These are phyloP conservation scores for Heterodera carotae DNA, from an alignment of 1,140 invertebrate genomes.

Conservation along the genomic window DNA sequence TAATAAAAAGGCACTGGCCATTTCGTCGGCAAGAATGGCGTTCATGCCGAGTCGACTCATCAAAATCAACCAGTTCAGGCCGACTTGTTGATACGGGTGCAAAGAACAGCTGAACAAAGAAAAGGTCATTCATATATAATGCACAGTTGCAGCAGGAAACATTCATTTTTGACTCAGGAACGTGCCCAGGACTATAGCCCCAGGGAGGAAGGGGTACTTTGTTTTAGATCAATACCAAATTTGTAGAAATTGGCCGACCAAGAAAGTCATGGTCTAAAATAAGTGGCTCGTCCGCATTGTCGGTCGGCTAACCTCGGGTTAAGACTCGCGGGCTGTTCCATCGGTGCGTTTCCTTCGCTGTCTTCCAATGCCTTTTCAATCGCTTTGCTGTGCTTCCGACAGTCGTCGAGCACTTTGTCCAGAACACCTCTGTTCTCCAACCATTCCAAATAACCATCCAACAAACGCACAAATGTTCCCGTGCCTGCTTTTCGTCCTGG, in stretches of 20 bases:
- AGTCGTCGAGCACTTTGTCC: conserved; percentile 55
- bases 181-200: too few relatives aligned
- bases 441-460: conserved; percentile 37
- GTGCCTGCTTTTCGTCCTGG: conserved; percentile 23
- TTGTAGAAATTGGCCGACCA: too few relatives aligned
- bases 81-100: conserved; percentile 86
- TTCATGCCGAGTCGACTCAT: conserved; percentile 86
- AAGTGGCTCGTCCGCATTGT: too few relatives aligned
- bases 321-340: conserved; percentile 15
- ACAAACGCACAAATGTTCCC: conserved; percentile 32
- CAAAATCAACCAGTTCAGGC: conserved; percentile 87
- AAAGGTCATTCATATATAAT: conserved; percentile 11
- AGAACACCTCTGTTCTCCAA: conserved; percentile 45
- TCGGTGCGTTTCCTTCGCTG: neutral
- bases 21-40: conserved; percentile 88
- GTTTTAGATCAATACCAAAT: too few relatives aligned
- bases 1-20: conserved; percentile 68
- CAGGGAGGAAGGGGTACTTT: too few relatives aligned
- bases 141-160: too few relatives aligned
- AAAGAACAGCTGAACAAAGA: conserved; percentile 66
- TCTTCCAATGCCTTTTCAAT: conserved; percentile 49
- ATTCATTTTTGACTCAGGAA: too few relatives aligned
- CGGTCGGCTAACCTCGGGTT: conserved; percentile 24
- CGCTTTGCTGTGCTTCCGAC: conserved; percentile 40
- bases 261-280: too few relatives aligned